phyloP scores from a whole-genome alignment of 2,797 vertebrate species.

The Neomorphus geoffroyi region DNA sequence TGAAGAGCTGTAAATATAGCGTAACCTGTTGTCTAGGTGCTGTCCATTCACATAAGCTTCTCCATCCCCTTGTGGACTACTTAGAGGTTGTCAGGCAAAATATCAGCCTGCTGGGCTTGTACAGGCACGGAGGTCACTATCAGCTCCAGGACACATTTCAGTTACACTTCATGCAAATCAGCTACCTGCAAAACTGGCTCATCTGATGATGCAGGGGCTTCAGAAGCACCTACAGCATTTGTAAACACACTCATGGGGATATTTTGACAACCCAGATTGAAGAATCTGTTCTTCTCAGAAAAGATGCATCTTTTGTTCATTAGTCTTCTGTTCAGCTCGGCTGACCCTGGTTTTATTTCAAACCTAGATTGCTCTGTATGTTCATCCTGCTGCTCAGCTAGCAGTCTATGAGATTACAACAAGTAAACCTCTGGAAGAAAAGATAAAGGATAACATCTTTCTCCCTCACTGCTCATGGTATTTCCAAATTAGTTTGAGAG shows the following conservation, averaged over 20 bases:
- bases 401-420: background rate
- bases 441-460: background rate
- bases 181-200: background rate
- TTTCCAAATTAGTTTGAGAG: background rate
- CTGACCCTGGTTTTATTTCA: slow-evolving; percentile 7
- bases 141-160: background rate
- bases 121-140: background rate
- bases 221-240: background rate
- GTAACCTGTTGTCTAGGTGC: background rate
- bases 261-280: background rate
- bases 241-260: background rate
- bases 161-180: background rate
- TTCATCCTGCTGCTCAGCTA: background rate
- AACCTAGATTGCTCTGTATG: background rate
- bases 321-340: background rate
- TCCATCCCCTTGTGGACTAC: background rate
- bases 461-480: background rate
- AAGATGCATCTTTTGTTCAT: background rate
- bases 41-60: background rate
- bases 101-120: background rate
- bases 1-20: background rate
- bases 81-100: background rate
- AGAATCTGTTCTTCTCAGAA: background rate
- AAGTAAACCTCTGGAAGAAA: background rate
- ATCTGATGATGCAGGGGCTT: background rate